phyloP scores from a whole-genome alignment of 30 jellyfish, hydroid and myxozoan genomes.

The Hydractinia echinata region DNA sequence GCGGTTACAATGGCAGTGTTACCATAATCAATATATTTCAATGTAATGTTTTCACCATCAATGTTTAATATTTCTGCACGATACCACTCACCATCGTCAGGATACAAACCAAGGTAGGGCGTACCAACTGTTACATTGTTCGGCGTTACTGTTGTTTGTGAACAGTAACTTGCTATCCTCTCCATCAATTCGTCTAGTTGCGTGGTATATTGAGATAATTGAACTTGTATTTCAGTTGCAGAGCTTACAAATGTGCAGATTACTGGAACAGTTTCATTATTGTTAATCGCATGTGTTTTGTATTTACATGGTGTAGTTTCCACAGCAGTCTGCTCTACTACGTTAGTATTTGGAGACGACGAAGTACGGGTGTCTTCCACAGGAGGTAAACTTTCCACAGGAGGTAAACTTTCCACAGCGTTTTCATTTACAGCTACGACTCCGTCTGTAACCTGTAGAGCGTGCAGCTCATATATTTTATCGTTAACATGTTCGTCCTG shows the following conservation, averaged over 20 bases:
- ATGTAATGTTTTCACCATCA: neutral
- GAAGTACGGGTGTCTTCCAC: slow-evolving; percentile 16
- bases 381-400: neutral
- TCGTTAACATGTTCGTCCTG: slow-evolving; percentile 44
- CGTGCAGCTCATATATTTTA: slow-evolving; percentile 41
- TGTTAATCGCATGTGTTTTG: neutral
- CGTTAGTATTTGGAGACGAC: neutral
- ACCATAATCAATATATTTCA: slow-evolving; percentile 29
- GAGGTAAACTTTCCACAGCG: neutral
- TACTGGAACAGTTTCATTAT: too few species aligned
- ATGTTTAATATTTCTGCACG: slow-evolving; percentile 29
- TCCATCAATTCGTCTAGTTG: slow-evolving; percentile 58
- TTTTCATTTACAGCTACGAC: neutral
- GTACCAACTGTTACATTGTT: neutral
- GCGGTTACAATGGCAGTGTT: slow-evolving; percentile 33
- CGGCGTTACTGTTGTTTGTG: neutral
- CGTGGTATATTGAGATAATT: slow-evolving; percentile 26
- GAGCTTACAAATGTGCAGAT: slow-evolving; percentile 34
- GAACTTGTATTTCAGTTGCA: slow-evolving; percentile 33
- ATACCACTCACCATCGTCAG: slow-evolving; percentile 28
- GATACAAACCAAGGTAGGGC: neutral
- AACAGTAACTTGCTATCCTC: slow-evolving; percentile 16
- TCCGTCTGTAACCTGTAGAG: slow-evolving; percentile 13
- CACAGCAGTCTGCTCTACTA: neutral
- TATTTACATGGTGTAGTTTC: neutral